Percentiles rank a stretch among this genome's conserved stretches.
These are phyloP conservation scores for Holothuria scabra DNA, from an alignment of 53 echinoderm and acorn worm species.

Conservation along the genomic window DNA sequence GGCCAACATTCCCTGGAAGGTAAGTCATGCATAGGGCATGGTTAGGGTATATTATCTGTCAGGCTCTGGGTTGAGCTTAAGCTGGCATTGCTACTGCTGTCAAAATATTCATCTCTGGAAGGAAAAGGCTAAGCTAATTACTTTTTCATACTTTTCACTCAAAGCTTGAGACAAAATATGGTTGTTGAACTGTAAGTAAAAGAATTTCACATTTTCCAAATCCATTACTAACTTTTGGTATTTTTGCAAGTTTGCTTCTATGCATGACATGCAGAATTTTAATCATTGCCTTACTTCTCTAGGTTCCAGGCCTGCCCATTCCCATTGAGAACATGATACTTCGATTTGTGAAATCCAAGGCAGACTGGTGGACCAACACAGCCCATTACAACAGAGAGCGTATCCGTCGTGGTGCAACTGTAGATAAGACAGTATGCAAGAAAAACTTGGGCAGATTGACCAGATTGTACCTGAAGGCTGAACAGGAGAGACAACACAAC, in stretches of 20 bases:
- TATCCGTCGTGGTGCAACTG: conserved; percentile 97
- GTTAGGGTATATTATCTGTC: too few relatives aligned
- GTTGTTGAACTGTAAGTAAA: too few relatives aligned
- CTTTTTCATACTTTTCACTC: too few relatives aligned
- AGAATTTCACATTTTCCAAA: too few relatives aligned
- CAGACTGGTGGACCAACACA: conserved; percentile 99
- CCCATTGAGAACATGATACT: conserved; percentile 99
- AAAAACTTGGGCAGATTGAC: conserved; percentile 97
- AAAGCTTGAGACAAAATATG: too few relatives aligned
- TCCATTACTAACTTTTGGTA: too few relatives aligned
- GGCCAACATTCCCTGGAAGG: conserved; percentile 99
- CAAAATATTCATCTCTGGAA: too few relatives aligned
- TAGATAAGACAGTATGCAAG: conserved; percentile 99
- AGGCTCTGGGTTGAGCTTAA: too few relatives aligned
- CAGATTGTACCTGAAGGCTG: conserved; percentile 96
- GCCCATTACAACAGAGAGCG: conserved; percentile 99
- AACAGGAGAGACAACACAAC: conserved; percentile 99
- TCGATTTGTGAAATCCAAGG: conserved; percentile 97
- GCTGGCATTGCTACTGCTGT: too few relatives aligned
- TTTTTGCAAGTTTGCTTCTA: too few relatives aligned
- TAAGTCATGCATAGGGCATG: conserved; percentile 35
- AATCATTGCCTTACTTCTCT: not conserved
- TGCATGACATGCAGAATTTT: too few relatives aligned
- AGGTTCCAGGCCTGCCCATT: conserved; percentile 97
- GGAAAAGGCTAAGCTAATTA: too few relatives aligned